Percentiles rank a stretch among this genome's conserved stretches.
Evolutionary conservation across 2,797 vertebrate genomes (phyloP).

Genomic region (Lophotriccus pileatus): DNA sequence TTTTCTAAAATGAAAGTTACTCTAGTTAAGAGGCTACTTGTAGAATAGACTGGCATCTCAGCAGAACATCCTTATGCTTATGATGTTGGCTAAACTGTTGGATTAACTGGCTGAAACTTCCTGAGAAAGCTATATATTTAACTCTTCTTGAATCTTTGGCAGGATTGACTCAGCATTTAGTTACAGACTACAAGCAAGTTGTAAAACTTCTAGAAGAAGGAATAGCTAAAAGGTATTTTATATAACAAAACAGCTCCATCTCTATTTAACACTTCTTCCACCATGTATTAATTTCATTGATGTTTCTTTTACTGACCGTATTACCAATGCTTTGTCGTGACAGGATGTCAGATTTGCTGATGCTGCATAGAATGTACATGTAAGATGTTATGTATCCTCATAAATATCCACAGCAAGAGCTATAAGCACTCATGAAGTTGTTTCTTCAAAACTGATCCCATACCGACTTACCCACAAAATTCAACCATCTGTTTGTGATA

Average conservation of each 20-base stretch:
- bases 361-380: rapidly evolving
- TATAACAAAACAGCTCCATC: neutral
- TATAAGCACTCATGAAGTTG: neutral
- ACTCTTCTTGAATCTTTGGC: conserved; percentile 42
- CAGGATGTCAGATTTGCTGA: neutral
- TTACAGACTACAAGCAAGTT: conserved; percentile 91
- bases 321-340: neutral
- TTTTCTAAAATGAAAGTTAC: neutral
- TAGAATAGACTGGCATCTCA: neutral
- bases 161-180: conserved; percentile 94
- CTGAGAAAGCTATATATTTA: neutral
- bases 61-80: neutral
- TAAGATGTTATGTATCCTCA: neutral
- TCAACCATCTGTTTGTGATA: neutral
- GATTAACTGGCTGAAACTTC: neutral
- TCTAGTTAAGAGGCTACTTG: neutral
- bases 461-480: neutral
- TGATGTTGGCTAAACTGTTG: neutral
- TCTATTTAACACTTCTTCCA: neutral
- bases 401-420: neutral
- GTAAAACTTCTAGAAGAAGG: conserved; percentile 91
- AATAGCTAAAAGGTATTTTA: conserved; percentile 87
- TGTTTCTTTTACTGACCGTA: neutral
- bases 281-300: neutral
- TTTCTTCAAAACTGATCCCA: neutral